Conservation (phyloP, 1,140 invertebrate species). For the Pissodes strobi region DNA sequence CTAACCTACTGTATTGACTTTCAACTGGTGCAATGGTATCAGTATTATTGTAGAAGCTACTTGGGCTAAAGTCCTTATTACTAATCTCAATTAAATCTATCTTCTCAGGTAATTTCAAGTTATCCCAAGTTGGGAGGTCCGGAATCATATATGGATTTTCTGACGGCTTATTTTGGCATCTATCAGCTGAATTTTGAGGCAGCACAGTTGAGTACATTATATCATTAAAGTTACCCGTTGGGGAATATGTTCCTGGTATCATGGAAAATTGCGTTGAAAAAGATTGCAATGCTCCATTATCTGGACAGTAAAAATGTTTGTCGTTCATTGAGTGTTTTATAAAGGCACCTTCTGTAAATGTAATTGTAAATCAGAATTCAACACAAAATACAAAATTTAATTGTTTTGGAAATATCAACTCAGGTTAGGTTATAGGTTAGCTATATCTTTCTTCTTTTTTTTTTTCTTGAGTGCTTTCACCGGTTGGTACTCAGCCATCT, state of each 20-base stretch:
- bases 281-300: not conserved
- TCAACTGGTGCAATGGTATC: slow-evolving; percentile 37
- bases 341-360: not conserved
- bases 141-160: not conserved
- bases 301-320: not conserved
- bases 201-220: not conserved
- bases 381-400: too few relatives aligned
- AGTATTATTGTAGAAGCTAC: slow-evolving; percentile 42
- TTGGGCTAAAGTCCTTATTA: slow-evolving; percentile 48
- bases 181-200: not conserved
- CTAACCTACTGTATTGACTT: slow-evolving; percentile 37
- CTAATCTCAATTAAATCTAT: slow-evolving; percentile 45
- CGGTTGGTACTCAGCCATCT: too few relatives aligned
- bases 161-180: not conserved
- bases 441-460: too few relatives aligned
- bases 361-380: too few relatives aligned
- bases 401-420: too few relatives aligned
- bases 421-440: too few relatives aligned
- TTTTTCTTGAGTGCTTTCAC: too few relatives aligned
- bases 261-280: slow-evolving; percentile 8
- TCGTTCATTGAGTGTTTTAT: not conserved
- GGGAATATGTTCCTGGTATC: slow-evolving; percentile 8
- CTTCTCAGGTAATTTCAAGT: too few relatives aligned
- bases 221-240: too few relatives aligned
- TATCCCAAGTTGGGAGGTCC: too few relatives aligned